Percentiles rank a stretch among this genome's conserved stretches.
phyloP scores from a whole-genome alignment of 2,888 invertebrate species.

The Tachina lurida region DNA sequence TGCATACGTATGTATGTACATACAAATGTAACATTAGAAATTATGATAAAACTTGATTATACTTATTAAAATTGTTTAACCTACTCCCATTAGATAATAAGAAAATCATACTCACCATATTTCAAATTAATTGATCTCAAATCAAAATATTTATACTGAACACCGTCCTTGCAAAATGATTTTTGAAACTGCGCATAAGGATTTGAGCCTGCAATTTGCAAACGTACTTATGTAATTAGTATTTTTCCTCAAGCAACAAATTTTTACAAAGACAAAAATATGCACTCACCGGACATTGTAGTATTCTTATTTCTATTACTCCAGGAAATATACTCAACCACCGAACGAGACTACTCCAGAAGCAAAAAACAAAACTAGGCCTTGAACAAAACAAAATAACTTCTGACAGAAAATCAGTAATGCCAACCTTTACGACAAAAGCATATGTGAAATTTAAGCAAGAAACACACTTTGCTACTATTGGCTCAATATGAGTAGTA shows the following conservation, averaged over 20 bases:
- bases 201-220: constrained; percentile 75
- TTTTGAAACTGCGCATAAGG: constrained; percentile 81
- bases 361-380: constrained; percentile 16
- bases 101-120: constrained; percentile 87
- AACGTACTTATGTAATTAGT: constrained; percentile 72
- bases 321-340: neutral
- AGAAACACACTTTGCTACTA: too few relatives aligned
- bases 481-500: too few relatives aligned
- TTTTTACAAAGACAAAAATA: constrained; percentile 9
- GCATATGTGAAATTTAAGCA: neutral
- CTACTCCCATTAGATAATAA: neutral
- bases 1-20: neutral
- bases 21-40: neutral
- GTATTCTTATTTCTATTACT: constrained; percentile 14
- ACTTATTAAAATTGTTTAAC: neutral
- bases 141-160: constrained; percentile 90
- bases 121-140: constrained; percentile 88
- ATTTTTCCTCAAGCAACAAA: constrained; percentile 48
- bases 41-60: too few relatives aligned
- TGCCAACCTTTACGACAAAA: neutral
- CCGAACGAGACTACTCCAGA: neutral
- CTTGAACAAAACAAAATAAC: neutral
- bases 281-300: constrained; percentile 76
- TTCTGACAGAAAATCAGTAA: neutral
- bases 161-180: constrained; percentile 78